A percentile compares a stretch with the other conserved stretches of the same genome.
Evolutionary conservation across 1,140 invertebrate species (phyloP).

Genomic region (Camponotus pennsylvanicus): DNA sequence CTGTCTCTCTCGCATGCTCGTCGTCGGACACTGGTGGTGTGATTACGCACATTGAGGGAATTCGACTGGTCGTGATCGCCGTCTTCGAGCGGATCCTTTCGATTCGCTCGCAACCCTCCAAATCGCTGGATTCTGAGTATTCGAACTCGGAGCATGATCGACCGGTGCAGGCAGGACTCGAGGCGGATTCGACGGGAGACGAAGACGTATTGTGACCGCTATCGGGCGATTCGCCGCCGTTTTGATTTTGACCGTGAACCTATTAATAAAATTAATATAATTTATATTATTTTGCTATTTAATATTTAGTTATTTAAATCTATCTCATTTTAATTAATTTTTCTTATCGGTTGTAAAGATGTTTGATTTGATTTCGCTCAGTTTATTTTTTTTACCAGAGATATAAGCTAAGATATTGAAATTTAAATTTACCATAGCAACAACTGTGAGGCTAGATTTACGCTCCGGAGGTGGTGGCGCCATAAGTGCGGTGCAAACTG

Average conservation of each 20-base stretch:
- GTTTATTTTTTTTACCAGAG: background rate
- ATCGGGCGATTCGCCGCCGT: constrained; percentile 91
- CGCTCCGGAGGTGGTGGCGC: constrained; percentile 92
- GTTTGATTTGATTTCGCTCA: background rate
- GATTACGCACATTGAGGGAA: constrained; percentile 97
- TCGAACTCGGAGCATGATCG: constrained; percentile 91
- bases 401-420: background rate
- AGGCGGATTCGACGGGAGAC: constrained; percentile 91
- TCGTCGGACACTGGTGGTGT: constrained; percentile 95
- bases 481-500: constrained; percentile 93
- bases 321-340: background rate
- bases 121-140: constrained; percentile 93
- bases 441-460: constrained; percentile 88
- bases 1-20: constrained; percentile 87
- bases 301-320: background rate
- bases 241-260: constrained; percentile 88
- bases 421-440: constrained; percentile 81
- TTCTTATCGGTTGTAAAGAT: background rate
- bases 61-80: constrained; percentile 94
- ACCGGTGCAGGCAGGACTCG: constrained; percentile 89
- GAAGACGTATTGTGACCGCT: constrained; percentile 93
- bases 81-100: constrained; percentile 95
- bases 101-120: constrained; percentile 94
- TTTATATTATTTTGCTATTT: background rate
- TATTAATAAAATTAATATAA: constrained; percentile 67